Percentiles rank a stretch among this genome's conserved stretches.
These are phyloP conservation scores for Campylorhamphus procurvoides DNA, from an alignment of 2,113 vertebrate species.

Conservation along the genomic window DNA sequence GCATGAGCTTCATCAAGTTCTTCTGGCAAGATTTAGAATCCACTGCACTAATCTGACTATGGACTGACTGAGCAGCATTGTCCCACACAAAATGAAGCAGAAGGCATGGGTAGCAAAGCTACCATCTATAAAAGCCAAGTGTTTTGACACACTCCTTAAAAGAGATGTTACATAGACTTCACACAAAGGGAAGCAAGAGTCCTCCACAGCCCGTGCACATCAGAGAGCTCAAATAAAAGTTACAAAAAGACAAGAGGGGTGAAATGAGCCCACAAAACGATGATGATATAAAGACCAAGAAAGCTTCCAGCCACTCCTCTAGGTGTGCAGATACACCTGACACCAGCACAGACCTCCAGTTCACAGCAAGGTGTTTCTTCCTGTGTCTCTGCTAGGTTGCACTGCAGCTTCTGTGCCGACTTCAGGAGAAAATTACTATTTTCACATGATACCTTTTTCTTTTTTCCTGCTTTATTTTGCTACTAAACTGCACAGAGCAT, in stretches of 20 bases:
- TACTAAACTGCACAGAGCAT: background rate
- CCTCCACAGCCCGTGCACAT: too few relatives aligned
- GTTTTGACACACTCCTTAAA: background rate
- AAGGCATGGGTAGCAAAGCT: background rate
- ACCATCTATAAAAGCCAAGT: background rate
- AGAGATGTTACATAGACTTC: rapidly evolving
- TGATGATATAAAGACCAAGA: too few relatives aligned
- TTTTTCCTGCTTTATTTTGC: background rate
- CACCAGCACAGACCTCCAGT: background rate
- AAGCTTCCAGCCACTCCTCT: background rate
- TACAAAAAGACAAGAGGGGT: background rate
- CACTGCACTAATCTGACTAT: background rate
- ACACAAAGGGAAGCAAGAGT: background rate
- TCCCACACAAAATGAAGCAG: background rate
- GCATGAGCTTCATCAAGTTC: background rate
- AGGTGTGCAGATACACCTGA: rapidly evolving
- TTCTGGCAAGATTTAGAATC: background rate
- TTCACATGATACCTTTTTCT: background rate
- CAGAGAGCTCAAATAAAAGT: background rate
- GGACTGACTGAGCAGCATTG: background rate
- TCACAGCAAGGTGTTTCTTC: rapidly evolving
- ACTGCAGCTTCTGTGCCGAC: background rate
- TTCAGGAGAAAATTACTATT: background rate
- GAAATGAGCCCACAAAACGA: rapidly evolving
- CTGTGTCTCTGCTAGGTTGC: background rate